phyloP scores from a whole-genome alignment of 1,140 invertebrate species.

The Muscidifurax raptorellus region DNA sequence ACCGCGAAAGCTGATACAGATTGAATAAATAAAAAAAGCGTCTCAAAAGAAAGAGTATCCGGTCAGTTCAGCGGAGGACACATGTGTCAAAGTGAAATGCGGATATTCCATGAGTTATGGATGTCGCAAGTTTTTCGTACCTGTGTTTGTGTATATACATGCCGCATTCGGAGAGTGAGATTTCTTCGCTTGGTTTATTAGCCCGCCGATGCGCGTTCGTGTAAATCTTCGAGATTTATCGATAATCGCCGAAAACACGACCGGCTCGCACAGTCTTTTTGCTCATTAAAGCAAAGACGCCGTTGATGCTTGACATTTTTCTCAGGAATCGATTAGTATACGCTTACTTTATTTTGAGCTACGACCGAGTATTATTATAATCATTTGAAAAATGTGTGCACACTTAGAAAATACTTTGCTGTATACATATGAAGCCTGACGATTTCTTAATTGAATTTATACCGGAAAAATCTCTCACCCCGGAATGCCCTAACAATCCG shows the following conservation, averaged over 20 bases:
- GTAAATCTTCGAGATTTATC: not conserved
- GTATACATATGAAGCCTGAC: not conserved
- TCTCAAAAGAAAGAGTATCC: not conserved
- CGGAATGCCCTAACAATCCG: constrained; percentile 32
- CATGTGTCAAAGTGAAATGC: not conserved
- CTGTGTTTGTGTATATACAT: too few species aligned
- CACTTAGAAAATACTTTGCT: too few species aligned
- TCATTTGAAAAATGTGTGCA: too few species aligned
- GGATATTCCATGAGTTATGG: constrained; percentile 6
- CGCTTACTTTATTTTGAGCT: too few species aligned
- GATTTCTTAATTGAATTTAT: constrained; percentile 26
- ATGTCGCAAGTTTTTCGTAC: not conserved
- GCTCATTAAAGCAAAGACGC: constrained; percentile 2
- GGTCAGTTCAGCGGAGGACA: not conserved
- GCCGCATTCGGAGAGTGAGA: not conserved
- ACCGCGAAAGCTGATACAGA: not conserved
- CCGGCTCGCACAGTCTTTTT: not conserved
- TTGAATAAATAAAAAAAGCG: not conserved
- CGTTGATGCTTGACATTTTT: not conserved
- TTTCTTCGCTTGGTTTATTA: not conserved
- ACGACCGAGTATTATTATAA: too few species aligned
- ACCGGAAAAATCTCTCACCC: not conserved
- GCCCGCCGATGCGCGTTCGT: not conserved
- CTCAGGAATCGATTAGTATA: too few species aligned
- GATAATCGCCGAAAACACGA: not conserved